Base-by-base conservation (phyloP, 2,113 vertebrate species). In the Pipa parva region DNA sequence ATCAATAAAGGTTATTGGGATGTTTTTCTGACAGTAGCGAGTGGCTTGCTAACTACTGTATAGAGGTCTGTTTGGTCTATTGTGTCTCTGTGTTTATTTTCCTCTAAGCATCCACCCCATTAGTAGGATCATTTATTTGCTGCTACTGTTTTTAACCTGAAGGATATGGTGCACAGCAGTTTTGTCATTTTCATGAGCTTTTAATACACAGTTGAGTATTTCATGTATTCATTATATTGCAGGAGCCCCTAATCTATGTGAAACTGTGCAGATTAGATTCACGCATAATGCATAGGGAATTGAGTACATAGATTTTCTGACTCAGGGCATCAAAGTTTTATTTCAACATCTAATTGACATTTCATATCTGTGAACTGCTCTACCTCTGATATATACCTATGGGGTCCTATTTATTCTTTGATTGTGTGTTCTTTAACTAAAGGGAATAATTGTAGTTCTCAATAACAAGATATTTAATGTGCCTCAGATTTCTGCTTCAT, bases 401-500 rank as follows among this genome's bases (percentile, higher is more conserved):
- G 17, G 46, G 29, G 63, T 48, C 48, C 55, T 62, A 60, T 21
- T 48, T 42, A 48, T 0, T 0, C 42, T 59, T 73, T 65, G 66
- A 67, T 51, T 73, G 60, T 51, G 58, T 50, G 59, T 52, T 65
- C 42, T 50, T 61, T 42, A 57, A 28, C 52, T 65, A 9, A 65
- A 56, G 67, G 54, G 66, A 59, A 63, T 73, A 63, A 63, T 67
- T 76, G 58, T 48, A 42, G 37, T 46, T 67, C 69, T 49, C 71
- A 63, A 57, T 73, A 55, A 27, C 33, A 49, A 56, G 63, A 49
- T 33, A 67, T 37, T 31, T 51, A 57, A 65, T 65, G 52, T 24
- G 63, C 51, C 52, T 65, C 63, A 57, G 63, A 65, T 56, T 57
- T 51, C 63, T 65, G 63, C 63, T 57, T 65, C 52, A 65, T 65